Percentiles rank a stretch among this genome's conserved stretches.
Evolutionary conservation across 2,797 vertebrate genomes (phyloP).

Genomic region (Channallabes apus): DNA sequence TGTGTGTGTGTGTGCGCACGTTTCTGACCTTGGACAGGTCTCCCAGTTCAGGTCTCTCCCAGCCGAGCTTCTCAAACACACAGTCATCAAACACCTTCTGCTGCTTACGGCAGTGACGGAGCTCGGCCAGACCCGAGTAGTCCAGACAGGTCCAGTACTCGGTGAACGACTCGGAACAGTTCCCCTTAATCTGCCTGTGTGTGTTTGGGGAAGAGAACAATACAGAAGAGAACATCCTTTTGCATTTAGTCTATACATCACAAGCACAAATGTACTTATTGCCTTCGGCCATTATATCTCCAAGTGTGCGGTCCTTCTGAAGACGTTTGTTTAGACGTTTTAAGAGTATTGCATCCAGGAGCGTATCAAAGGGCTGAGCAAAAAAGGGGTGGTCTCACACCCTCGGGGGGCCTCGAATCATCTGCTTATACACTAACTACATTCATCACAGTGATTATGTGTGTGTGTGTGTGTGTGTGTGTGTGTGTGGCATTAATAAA

Average conservation of each 20-base stretch:
- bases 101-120: constrained; percentile 85
- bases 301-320: background rate
- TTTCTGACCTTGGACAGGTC: constrained; percentile 91
- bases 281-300: background rate
- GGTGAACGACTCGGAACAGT: constrained; percentile 93
- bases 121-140: constrained; percentile 73
- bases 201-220: background rate
- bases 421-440: background rate
- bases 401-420: background rate
- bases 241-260: background rate
- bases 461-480: background rate
- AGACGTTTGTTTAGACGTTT: background rate
- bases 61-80: constrained; percentile 92
- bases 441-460: background rate
- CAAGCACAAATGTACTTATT: background rate
- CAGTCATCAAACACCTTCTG: constrained; percentile 89
- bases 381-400: background rate
- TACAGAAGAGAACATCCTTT: background rate
- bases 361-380: background rate
- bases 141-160: constrained; percentile 97
- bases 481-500: too few species aligned
- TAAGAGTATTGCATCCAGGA: background rate
- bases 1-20: background rate
- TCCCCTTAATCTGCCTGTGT: constrained; percentile 86
- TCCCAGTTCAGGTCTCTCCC: constrained; percentile 90